Base-by-base conservation (phyloP, 2,888 invertebrate genomes). In the Perdita meconis region DNA sequence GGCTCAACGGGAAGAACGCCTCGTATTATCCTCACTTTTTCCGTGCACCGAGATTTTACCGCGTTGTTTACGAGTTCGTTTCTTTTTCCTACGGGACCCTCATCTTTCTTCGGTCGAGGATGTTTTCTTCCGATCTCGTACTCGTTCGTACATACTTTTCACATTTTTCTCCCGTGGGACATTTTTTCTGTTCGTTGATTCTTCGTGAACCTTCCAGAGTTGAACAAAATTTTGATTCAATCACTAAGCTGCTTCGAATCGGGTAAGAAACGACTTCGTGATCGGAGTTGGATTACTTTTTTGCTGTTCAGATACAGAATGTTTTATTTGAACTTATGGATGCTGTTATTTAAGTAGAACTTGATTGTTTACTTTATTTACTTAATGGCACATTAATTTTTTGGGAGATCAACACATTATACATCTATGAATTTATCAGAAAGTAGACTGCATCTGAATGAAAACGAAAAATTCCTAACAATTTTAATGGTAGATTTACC, bases 51-150 rank as follows among this genome's bases (percentile, higher is more conserved):
- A 66, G 75, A 71, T 68, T 75, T 78, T 71, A 65, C 74, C 68
- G 44, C 57, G 71, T 65, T 78, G 74, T 81, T 81, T 78, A 81
- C 73, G 66, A 47, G 51, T 57, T 51, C 55, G 16, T 44, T 78
- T 60, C 65, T 67, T 68, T 57, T 22, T 30, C 65, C 56, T 16
- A n/a, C 42, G 30, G 26, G 40, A 30, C 36, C 30, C 22, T 38
- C 66, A 40, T 56, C 16, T 26, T 56, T 61, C 51, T 40, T 34
- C 30, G 8, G 1, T 12, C 26, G 10, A n/a, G 12, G 38, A 30
- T 30, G 47, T 12, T 12, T 8, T n/a, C 19, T 16, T 22, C 40
- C 40, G 36, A 51, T 24, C 34, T 30, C 1, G 26, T 13, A 30
- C 47, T 57, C 36, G 26, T 30, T 51, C 24, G 2, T 26, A 55